These are phyloP conservation scores for Dreissena polymorpha DNA, from an alignment of 1,140 invertebrate genomes.

Conservation along the genomic window DNA sequence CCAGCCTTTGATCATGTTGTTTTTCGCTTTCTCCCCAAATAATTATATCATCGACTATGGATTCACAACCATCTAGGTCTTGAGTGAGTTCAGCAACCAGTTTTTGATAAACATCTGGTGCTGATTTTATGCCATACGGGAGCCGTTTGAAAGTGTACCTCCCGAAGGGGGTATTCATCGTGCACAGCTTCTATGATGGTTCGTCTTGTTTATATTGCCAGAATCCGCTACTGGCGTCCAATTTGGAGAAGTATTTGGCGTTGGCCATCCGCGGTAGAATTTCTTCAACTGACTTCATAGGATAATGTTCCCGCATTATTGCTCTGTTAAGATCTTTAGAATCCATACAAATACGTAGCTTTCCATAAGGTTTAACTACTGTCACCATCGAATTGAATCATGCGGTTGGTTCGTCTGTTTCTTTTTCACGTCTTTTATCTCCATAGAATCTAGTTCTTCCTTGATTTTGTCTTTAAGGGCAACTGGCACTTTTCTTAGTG, in stretches of 20 bases:
- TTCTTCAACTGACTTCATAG: slow-evolving; percentile 57
- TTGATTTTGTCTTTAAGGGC: slow-evolving; percentile 53
- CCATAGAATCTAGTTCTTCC: slow-evolving; percentile 54
- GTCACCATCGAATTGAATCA: slow-evolving; percentile 58
- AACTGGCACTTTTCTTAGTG: slow-evolving; percentile 49
- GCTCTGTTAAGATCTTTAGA: slow-evolving; percentile 80
- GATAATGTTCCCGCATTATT: slow-evolving; percentile 62
- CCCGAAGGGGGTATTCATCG: too few relatives aligned
- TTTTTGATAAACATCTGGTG: too few relatives aligned
- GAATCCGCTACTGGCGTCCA: too few relatives aligned
- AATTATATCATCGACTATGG: too few relatives aligned
- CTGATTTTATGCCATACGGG: too few relatives aligned
- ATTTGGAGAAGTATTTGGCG: slow-evolving; percentile 58
- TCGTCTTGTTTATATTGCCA: too few relatives aligned
- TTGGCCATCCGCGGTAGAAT: slow-evolving; percentile 37
- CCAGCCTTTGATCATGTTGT: slow-evolving; percentile 65
- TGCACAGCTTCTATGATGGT: too few relatives aligned
- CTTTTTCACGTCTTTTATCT: slow-evolving; percentile 41
- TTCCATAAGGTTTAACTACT: slow-evolving; percentile 55
- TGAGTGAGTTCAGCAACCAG: too few relatives aligned
- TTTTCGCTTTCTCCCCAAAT: too few relatives aligned
- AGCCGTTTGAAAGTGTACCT: too few relatives aligned
- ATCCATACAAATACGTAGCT: slow-evolving; percentile 81
- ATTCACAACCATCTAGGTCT: too few relatives aligned
- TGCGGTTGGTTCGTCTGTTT: slow-evolving; percentile 56